Evolutionary conservation across 2,113 vertebrate genomes (phyloP), one percentile per base, ranked within the genome.

Genomic region (Microcebus griseorufus): DNA sequence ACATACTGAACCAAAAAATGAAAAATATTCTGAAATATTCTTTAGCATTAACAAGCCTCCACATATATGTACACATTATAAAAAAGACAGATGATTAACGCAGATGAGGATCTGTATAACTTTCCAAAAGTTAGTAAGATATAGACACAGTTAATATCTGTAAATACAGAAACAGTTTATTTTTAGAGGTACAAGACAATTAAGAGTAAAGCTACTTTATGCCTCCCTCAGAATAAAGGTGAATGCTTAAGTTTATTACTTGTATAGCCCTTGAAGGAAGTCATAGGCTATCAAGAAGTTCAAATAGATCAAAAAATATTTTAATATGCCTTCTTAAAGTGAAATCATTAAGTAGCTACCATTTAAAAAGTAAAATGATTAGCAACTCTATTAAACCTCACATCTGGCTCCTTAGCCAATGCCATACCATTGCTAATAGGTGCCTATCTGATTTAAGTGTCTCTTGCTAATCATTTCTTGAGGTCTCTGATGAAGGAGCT

Each of bases 211-310:
- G 64, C 37, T 97, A 95, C 39, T 92, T 32, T 95, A 76, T 79
- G 51, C 17, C 69, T 93, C 39, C 91, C 48, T 95, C 45, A 88
- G 42, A 92, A 62, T 62, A 93, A 73, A 62, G 11, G 37, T 58
- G 12, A 88, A 88, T 55, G 42, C 78, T 76, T 84, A 70, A 58
- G 16, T 83, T 89, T 60, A 67, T 65, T 92, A 95, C 62, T 85
- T 64, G 69, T 27, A 17, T 37, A 95, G n/a, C 13, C 67, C 62
- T 37, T 88, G 23, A 92, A 88, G 81, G 85, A 94, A 90, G 73
- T 22, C 94, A 95, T 17, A 90, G 37, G 60, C 17, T 95, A 76
- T 88, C 88, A 95, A 73, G 64, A 95, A 95, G 69, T 88, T 94
- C 58, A 92, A 92, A 37, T 37, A 45, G 78, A 87, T 80, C 95